These are phyloP conservation scores for Chrysocyon brachyurus DNA, from an alignment of 2,797 vertebrate genomes.

Conservation along the genomic window DNA sequence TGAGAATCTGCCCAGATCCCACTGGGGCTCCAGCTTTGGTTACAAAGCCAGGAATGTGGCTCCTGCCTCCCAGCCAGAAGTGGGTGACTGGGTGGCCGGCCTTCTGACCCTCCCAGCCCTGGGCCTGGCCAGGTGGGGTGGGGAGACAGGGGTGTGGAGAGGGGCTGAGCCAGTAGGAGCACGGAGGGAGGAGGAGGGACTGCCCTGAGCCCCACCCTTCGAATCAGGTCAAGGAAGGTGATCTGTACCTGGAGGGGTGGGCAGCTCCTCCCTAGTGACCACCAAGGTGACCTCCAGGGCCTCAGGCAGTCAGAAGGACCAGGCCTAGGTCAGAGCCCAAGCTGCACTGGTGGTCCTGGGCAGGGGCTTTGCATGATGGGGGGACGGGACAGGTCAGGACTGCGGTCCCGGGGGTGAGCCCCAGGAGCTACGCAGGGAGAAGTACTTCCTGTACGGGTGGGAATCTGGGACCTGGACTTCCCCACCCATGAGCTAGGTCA, in stretches of 20 bases:
- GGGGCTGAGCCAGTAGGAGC: neutral
- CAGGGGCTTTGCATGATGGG: accelerated
- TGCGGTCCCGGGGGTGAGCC: no score
- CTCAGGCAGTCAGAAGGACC: neutral
- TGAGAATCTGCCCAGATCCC: neutral
- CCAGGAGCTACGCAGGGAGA: no score
- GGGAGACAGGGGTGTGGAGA: neutral
- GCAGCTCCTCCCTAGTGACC: neutral
- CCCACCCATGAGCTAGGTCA: neutral
- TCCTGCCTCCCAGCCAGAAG: accelerated
- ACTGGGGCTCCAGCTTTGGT: no score
- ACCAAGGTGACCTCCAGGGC: accelerated
- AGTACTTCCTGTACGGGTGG: no score
- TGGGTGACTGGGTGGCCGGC: accelerated
- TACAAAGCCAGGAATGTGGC: accelerated
- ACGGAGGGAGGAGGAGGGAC: accelerated
- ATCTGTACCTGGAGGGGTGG: accelerated
- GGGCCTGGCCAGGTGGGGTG: accelerated
- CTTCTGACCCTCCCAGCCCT: neutral
- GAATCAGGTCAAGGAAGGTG: neutral
- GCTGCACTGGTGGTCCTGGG: accelerated
- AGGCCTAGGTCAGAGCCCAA: neutral
- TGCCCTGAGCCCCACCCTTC: accelerated
- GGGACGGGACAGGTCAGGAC: neutral
- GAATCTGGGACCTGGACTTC: accelerated